Base-by-base conservation (phyloP, 2,888 invertebrate species). In the Zaprionus lineosus region DNA sequence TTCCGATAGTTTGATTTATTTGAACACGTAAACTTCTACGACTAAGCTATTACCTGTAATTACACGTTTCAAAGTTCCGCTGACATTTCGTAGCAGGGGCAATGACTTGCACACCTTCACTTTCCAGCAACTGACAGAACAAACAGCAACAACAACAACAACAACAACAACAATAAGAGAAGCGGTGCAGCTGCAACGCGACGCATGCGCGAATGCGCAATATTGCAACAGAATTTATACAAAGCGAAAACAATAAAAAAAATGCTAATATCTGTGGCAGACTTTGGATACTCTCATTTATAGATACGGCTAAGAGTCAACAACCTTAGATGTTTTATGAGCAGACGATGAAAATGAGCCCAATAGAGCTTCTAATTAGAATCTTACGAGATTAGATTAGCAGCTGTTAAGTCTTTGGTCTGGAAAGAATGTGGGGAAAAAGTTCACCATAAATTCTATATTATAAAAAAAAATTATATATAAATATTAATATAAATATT, bases 91-190 rank as follows among this genome's bases (percentile, higher is more conserved):
- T 16, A 16, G 43, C 46, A 53, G 60, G 59, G 59, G 53, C 60
- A 74, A 58, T 59, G 29, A 47, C 71, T 47, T 34, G 34, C 36
- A 47, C 47, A 61, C 77, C 64, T 70, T 84, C 60, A 84, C 78
- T 78, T 84, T 78, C 70, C 56, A 53, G 58, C 59, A 52, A 57
- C 62, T 48, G 9, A 64, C 50, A 78, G 83, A 82, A 83, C 74
- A 71, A 74, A 62, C 58, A 47, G 31, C 34, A 46, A 12, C 28
- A 37, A n/a, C 24, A 33, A 0, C 53, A 40, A 15, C 43, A 40
- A 1, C 31, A 46, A 26, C 39, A 31, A 21, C 19, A 50, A 19
- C 21, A 41, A n/a, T n/a, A n/a, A n/a, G n/a, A n/a, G n/a, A n/a
- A n/a, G n/a, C 34, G 46, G 59, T 75, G 84, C 75, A 70, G 50